Evolutionary conservation across 2,113 vertebrate species (phyloP).

Genomic region (Engystomops pustulosus): DNA sequence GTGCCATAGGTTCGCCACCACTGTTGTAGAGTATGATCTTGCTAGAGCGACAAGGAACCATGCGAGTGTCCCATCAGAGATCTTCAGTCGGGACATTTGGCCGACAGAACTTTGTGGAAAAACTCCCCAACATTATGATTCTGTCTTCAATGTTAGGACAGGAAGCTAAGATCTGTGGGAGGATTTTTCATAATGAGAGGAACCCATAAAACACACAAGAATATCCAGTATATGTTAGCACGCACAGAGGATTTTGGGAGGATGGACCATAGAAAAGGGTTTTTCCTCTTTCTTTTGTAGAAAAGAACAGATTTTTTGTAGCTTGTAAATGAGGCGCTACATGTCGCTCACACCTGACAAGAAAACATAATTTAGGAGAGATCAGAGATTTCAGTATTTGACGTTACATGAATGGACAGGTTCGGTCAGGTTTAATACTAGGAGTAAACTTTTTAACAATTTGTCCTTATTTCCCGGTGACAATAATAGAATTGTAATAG

Average conservation of each 20-base stretch:
- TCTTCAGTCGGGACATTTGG: too few species aligned
- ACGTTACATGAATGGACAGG: constrained; percentile 7
- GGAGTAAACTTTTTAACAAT: neutral
- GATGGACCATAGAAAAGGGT: neutral
- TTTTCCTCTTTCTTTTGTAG: neutral
- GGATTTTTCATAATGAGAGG: neutral
- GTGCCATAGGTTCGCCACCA: too few species aligned
- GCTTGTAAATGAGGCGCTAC: constrained; percentile 40
- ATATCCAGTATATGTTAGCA: neutral
- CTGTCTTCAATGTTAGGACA: too few species aligned
- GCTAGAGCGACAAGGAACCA: too few species aligned
- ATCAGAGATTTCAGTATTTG: constrained; percentile 1
- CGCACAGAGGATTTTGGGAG: neutral
- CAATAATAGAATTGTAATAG: too few species aligned
- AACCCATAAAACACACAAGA: neutral
- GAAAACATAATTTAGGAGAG: neutral
- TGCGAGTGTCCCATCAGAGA: too few species aligned
- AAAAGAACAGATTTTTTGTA: constrained; percentile 2
- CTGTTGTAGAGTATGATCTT: too few species aligned
- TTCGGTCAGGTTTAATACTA: neutral
- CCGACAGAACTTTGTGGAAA: too few species aligned
- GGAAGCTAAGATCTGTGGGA: neutral
- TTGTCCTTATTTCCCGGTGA: neutral
- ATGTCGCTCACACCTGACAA: constrained; percentile 2
- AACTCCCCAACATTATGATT: too few species aligned